Evolutionary conservation across 2,888 invertebrate genomes (phyloP).

Genomic region (Tipula unca): DNA sequence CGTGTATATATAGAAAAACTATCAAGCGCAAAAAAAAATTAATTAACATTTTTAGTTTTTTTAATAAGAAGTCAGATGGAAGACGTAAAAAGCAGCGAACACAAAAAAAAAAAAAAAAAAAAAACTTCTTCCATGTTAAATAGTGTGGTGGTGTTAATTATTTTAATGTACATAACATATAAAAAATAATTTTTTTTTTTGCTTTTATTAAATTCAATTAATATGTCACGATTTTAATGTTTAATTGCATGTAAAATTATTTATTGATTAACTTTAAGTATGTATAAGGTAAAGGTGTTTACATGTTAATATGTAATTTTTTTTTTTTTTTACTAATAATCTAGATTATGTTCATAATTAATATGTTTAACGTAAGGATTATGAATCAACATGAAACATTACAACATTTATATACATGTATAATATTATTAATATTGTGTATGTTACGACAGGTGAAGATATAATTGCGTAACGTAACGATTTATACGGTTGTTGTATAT

Average conservation of each 20-base stretch:
- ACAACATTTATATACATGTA: background rate
- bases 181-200: background rate
- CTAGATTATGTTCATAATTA: background rate
- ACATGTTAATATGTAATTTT: background rate
- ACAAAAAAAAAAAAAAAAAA: background rate
- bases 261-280: conserved; percentile 8
- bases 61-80: background rate
- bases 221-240: background rate
- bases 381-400: background rate
- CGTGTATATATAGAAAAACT: background rate
- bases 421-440: background rate
- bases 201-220: conserved; percentile 1
- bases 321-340: background rate
- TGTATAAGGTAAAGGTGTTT: background rate
- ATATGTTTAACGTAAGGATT: background rate
- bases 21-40: background rate
- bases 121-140: background rate
- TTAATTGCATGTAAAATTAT: background rate
- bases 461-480: background rate
- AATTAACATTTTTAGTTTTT: background rate
- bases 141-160: background rate
- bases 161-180: background rate
- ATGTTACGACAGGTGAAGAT: background rate
- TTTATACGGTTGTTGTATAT: too few relatives aligned
- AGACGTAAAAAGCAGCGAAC: background rate